phyloP scores from a whole-genome alignment of 2,888 invertebrate genomes.

The Eurois occulta region DNA sequence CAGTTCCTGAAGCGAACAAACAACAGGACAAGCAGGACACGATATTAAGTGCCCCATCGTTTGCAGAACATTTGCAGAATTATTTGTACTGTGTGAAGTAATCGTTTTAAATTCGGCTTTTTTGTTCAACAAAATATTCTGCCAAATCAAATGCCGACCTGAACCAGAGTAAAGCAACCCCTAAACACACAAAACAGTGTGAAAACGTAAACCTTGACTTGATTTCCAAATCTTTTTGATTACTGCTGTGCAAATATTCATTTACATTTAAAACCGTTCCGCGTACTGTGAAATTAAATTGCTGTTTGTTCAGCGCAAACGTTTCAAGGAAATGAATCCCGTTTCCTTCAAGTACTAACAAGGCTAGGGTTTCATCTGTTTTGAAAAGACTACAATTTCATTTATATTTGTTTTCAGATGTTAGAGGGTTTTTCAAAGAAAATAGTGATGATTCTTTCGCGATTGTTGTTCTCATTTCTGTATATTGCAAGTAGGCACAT shows the following conservation, averaged over 20 bases:
- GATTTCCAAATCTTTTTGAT: conserved; percentile 51
- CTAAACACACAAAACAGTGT: conserved; percentile 4
- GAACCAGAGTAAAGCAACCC: neutral
- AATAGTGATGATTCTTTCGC: neutral
- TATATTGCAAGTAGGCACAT: neutral
- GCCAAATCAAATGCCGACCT: neutral
- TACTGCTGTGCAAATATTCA: conserved; percentile 55
- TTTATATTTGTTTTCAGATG: neutral
- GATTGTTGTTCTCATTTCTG: neutral
- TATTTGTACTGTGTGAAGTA: too few relatives aligned
- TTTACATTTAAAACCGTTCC: conserved; percentile 49
- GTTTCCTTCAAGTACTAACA: conserved; percentile 33
- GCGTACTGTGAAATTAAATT: conserved; percentile 46
- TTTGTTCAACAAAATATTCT: neutral
- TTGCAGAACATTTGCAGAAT: too few relatives aligned
- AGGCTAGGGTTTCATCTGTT: conserved; percentile 21
- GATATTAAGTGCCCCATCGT: too few relatives aligned
- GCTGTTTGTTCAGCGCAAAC: conserved; percentile 45
- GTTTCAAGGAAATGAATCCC: conserved; percentile 44
- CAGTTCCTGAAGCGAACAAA: too few relatives aligned
- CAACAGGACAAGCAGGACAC: too few relatives aligned
- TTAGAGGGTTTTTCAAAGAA: neutral
- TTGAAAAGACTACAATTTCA: conserved; percentile 3
- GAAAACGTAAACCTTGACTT: conserved; percentile 20
- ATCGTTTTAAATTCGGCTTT: neutral